Evolutionary conservation across 2,888 invertebrate genomes (phyloP).

Genomic region (Enchytraeus crypticus): DNA sequence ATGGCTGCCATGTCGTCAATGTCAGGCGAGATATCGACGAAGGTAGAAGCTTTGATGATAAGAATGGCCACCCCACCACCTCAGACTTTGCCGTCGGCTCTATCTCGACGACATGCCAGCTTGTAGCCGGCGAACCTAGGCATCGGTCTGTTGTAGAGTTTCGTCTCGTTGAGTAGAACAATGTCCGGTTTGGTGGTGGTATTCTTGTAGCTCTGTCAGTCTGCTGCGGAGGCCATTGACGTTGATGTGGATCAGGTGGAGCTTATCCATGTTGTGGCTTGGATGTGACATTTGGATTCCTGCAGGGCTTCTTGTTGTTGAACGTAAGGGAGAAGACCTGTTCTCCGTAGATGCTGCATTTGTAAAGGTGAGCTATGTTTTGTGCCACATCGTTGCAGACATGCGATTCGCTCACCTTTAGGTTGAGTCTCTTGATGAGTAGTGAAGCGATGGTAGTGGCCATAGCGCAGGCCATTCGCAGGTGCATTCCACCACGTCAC

Average conservation of each 20-base stretch:
- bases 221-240: neutral
- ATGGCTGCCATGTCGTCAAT: neutral
- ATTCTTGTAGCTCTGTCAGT: neutral
- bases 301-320: neutral
- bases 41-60: neutral
- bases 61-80: too few relatives aligned
- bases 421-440: neutral
- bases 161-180: neutral
- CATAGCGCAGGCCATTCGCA: neutral
- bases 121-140: neutral
- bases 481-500: neutral
- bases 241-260: neutral
- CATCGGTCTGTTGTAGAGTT: neutral
- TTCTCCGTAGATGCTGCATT: neutral
- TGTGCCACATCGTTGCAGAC: neutral
- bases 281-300: neutral
- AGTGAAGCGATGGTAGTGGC: neutral
- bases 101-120: neutral
- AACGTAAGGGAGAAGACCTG: neutral
- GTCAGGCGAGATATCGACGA: conserved; percentile 1
- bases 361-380: neutral
- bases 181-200: neutral
- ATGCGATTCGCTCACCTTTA: neutral
- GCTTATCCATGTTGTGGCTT: neutral
- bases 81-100: neutral